Base-by-base conservation (phyloP, 1,140 invertebrate genomes). In the Ostrea edulis region DNA sequence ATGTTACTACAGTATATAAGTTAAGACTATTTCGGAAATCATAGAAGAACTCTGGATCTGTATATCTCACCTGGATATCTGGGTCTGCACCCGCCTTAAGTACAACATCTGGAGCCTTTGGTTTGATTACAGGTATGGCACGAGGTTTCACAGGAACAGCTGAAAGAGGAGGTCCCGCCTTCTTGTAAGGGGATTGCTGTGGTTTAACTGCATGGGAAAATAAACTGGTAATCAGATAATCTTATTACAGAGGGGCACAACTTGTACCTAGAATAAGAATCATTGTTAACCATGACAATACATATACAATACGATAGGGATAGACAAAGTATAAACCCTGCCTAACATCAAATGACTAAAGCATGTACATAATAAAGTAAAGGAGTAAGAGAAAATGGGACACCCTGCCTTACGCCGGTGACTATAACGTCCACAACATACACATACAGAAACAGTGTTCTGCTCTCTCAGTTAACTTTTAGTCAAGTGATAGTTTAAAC, bases 151-250 rank as follows among this genome's bases (percentile, higher is more conserved):
- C 93, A 20, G 92, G 91, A 14, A 92, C 92, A 88, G 90, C 91
- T 12, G 93, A 91, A 71, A 93, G 90, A 17, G 94, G 92, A 20
- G 93, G 90, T 0, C 90, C 88, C 0, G 93, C 90, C 84, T 94
- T 94, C 87, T 94, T 94, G 87, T 94, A 95, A 9, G 94, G 94
- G 84, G 90, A 91, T 84, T 92, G 94, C 84, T 94, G 94, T 0
- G 94, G 93, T 84, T 94, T 94, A 84, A 94, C 94, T 94, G 92
- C 52, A 91, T 65, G 58, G 77, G 82, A 85, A 87, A 83, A 83
- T 4, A 83, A 8, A n/a, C 17, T 20, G 17, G 55, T n/a, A n/a
- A n/a, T 62, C 55, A 62, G 55, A 8, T 62, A 62, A 2, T 58
- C 7, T n/a, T n/a, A 62, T 62, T 62, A 17, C 12, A 62, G 35